Conservation (phyloP, 30 jellyfish, hydroid and myxozoan species). For the Phacellophora camtschatica region DNA sequence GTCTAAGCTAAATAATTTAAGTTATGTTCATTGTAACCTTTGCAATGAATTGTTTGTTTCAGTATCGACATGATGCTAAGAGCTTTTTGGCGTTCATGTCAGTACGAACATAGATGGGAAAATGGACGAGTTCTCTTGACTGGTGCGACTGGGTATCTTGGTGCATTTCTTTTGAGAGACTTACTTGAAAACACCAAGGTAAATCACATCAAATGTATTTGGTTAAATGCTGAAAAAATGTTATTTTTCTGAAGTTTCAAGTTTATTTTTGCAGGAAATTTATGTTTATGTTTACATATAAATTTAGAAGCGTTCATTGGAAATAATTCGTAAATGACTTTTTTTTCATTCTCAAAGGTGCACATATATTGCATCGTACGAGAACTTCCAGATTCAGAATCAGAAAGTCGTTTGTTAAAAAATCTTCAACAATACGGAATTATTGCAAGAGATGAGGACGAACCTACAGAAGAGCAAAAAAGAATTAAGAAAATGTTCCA, state of each 20-base stretch:
- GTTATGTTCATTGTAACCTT: too few relatives aligned
- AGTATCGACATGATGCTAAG: slow-evolving; percentile 91
- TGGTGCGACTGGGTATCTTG: slow-evolving; percentile 92
- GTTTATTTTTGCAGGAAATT: too few relatives aligned
- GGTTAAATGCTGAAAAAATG: too few relatives aligned
- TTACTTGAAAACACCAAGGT: slow-evolving; percentile 80
- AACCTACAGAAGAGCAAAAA: slow-evolving; percentile 41
- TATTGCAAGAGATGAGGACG: slow-evolving; percentile 27
- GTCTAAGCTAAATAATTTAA: too few relatives aligned
- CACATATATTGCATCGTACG: slow-evolving; percentile 82
- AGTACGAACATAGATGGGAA: slow-evolving; percentile 90
- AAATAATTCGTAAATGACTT: neutral
- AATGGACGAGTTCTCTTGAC: slow-evolving; percentile 86
- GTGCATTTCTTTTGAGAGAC: slow-evolving; percentile 77
- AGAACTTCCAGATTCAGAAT: slow-evolving; percentile 64
- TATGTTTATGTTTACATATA: neutral
- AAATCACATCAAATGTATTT: neutral
- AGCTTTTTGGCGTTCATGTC: slow-evolving; percentile 95
- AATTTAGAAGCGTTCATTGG: neutral
- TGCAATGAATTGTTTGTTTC: neutral
- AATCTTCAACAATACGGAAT: slow-evolving; percentile 73
- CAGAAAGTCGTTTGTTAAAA: slow-evolving; percentile 31
- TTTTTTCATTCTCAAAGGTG: slow-evolving; percentile 23
- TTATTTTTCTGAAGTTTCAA: too few relatives aligned
- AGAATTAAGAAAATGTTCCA: slow-evolving; percentile 3